Evolutionary conservation across 2,113 vertebrate genomes (phyloP), one percentile per base, ranked within the genome.

Genomic region (Coptodon bakossiorum): DNA sequence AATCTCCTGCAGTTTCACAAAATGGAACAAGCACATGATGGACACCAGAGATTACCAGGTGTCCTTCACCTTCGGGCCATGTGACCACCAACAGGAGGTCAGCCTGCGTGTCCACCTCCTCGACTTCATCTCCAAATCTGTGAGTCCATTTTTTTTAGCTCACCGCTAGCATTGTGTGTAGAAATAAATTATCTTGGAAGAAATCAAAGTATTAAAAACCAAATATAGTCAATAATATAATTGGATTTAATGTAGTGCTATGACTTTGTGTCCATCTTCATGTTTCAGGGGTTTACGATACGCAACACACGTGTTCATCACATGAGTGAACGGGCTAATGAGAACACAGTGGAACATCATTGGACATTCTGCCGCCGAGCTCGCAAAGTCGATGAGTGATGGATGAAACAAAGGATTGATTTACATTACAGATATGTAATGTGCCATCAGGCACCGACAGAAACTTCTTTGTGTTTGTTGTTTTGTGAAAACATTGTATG

Each of bases 1-100:
- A 45, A 98, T 99, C 91, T 98, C 97, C 48, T 97, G 97, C 94
- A 96, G 97, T 92, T 99, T 99, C 91, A 98, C 97, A 2, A 98
- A 98, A 94, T 99, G 98, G 98, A 98, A 98, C 83, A 99, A 99
- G 93, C 98, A 99, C 92, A 99, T 99, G 98, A 98, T 99, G 98
- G 98, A 99, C 95, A 99, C 98, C 43, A 96, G 98, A 93, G 98
- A 99, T 96, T 98, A 97, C 94, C 98, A 99, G 92, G 98, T 99
- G 89, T 99, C 98, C 91, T 99, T 99, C 88, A 99, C 98, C 7
- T 99, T 99, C 3, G 98, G 98, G 92, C 98, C 98, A 0, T 99
- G 98, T 2, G 98, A 99, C 95, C 97, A 99, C 90, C 98, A 99
- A 92, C 98, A 99, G 94, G 98, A 99, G 95, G 97, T 99, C 45